Evolutionary conservation across 2,797 vertebrate species (phyloP), one percentile per base, ranked within the genome.

Genomic region (Gallinago solitaria): DNA sequence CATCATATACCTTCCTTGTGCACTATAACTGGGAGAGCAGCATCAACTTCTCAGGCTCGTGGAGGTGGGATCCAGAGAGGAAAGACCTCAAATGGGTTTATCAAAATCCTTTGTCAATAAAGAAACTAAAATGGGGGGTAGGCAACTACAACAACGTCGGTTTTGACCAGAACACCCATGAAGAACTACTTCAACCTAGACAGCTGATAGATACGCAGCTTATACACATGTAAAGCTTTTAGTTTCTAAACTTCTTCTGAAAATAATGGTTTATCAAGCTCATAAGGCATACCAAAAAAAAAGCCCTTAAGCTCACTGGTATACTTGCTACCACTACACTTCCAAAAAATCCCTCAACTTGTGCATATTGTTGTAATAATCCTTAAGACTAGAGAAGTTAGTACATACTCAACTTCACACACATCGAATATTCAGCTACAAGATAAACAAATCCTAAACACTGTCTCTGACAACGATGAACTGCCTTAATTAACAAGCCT

Each of bases 51-150:
- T 63, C 82, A 92, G 84, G 90, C 56, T 80, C 5, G 0, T 12
- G 30, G 43, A 79, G 48, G 45, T 30, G 19, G 16, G 19, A 88
- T 69, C 27, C 74, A 86, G 78, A 61, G 32, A 11, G 25, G 20
- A 25, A 87, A 90, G 90, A 69, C 19, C 54, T 73, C 73, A 83
- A 20, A 51, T 4, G 19, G 9, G 45, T 57, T 94, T 90, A 82
- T 57, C 60, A 71, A 93, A 90, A 90, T 82, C 74, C 87, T 91
- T 88, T 64, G 25, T 74, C 75, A 95, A 95, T 90, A 95, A 95
- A 97, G 86, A 95, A 95, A 95, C 86, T 93, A 89, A 95, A 92
- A 23, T 5, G 15, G 13, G 9, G 16, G 43, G 8, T 5, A 43
- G 14, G 9, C 48, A 87, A 81, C 12, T 89, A 82, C 78, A 89